These are phyloP conservation scores for Chaetodon trifascialis DNA, from an alignment of 2,113 vertebrate species.

Conservation along the genomic window DNA sequence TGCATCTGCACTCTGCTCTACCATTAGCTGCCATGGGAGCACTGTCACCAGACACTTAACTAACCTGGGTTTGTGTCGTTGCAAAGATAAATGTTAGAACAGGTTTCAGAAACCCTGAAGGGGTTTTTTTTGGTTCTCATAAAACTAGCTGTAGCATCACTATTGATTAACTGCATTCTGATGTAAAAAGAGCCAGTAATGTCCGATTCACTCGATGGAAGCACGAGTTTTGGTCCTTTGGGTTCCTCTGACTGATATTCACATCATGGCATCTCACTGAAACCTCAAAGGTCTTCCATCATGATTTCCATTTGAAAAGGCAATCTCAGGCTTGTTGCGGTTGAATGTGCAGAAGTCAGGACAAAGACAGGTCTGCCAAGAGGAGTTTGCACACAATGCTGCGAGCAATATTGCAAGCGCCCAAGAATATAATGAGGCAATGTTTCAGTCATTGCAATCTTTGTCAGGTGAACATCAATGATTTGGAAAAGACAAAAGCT, in stretches of 20 bases:
- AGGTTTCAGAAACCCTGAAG: background rate
- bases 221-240: background rate
- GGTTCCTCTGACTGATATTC: slow-evolving; percentile 28
- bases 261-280: background rate
- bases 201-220: background rate
- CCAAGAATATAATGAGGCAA: slow-evolving; percentile 1
- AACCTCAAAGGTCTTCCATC: slow-evolving; percentile 44
- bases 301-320: slow-evolving; percentile 52
- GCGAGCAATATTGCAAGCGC: background rate
- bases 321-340: slow-evolving; percentile 39
- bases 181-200: background rate
- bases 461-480: background rate
- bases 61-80: slow-evolving; percentile 20
- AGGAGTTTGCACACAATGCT: background rate
- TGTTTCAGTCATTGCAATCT: background rate
- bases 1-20: slow-evolving; percentile 60
- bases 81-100: slow-evolving; percentile 12
- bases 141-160: background rate
- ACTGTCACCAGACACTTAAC: slow-evolving; percentile 30
- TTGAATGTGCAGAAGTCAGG: slow-evolving; percentile 29
- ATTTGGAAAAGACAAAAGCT: background rate
- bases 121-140: background rate
- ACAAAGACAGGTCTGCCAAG: slow-evolving; percentile 10
- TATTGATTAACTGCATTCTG: background rate
- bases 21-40: slow-evolving; percentile 46